Conservation (phyloP, 2,113 vertebrate genomes). For the Erythrocercus mccallii region DNA sequence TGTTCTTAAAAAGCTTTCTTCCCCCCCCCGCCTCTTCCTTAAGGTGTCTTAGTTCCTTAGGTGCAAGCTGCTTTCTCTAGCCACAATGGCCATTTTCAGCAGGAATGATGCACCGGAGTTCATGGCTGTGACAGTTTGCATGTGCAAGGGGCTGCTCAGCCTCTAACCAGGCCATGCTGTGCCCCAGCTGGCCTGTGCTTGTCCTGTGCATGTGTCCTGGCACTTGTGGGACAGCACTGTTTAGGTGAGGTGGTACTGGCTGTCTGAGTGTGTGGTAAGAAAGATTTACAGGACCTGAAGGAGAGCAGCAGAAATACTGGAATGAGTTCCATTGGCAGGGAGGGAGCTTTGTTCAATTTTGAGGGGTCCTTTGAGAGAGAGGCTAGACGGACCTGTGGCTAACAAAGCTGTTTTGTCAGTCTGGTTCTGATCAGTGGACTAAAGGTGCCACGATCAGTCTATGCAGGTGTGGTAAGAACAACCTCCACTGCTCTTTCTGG, state of each 20-base stretch:
- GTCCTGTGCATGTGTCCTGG: background rate
- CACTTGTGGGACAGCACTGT: background rate
- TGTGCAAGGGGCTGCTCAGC: background rate
- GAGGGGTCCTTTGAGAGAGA: background rate
- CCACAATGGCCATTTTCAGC: background rate
- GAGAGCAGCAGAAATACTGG: background rate
- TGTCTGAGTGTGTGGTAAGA: background rate
- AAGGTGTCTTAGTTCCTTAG: background rate
- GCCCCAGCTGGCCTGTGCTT: background rate
- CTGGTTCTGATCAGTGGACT: background rate
- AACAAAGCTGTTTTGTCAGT: background rate
- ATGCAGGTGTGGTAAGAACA: background rate
- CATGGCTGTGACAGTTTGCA: background rate
- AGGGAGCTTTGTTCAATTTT: background rate
- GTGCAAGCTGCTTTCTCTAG: background rate
- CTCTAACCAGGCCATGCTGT: background rate
- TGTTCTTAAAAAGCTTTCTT: background rate
- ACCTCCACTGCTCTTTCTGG: background rate
- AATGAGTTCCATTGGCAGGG: rapidly evolving
- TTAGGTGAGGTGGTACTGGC: background rate
- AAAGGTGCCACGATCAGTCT: background rate
- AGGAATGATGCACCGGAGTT: background rate
- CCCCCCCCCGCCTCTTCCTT: background rate
- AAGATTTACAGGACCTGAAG: background rate
- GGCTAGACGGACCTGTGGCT: background rate